Evolutionary conservation across 1,140 invertebrate species (phyloP).

Genomic region (Hyles vespertilio): DNA sequence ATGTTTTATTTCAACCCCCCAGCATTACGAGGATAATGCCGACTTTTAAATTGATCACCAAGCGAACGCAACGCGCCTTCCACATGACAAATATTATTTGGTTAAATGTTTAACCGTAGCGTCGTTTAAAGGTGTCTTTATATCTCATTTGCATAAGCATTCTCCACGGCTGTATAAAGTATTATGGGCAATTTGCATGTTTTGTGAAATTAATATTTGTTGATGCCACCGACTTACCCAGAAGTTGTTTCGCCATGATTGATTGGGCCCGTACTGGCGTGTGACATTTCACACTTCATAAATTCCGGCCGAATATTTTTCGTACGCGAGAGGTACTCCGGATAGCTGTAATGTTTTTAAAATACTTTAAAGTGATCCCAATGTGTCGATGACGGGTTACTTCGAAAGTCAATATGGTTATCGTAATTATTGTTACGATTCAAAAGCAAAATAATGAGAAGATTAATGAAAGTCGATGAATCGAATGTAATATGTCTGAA

Average conservation of each 20-base stretch:
- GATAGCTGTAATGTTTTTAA: no score
- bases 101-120: slow-evolving; percentile 67
- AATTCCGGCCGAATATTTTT: slow-evolving; percentile 11
- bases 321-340: background rate
- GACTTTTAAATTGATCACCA: slow-evolving; percentile 73
- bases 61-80: slow-evolving; percentile 43
- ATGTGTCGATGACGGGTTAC: no score
- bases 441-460: no score
- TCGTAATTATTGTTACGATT: no score
- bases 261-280: slow-evolving; percentile 36
- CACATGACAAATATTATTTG: slow-evolving; percentile 50
- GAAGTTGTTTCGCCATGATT: slow-evolving; percentile 52
- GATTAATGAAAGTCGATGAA: no score
- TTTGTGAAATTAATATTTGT: slow-evolving; percentile 43
- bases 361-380: no score
- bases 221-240: slow-evolving; percentile 53
- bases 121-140: slow-evolving; percentile 37
- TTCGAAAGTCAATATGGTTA: no score
- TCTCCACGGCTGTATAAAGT: slow-evolving; percentile 24
- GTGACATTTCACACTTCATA: slow-evolving; percentile 50
- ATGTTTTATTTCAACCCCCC: slow-evolving; percentile 69
- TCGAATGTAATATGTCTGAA: no score
- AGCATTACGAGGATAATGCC: slow-evolving; percentile 62
- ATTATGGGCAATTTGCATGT: slow-evolving; percentile 36
- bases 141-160: slow-evolving; percentile 43